Conservation (phyloP, 1,140 invertebrate species). For the Lerema accius region DNA sequence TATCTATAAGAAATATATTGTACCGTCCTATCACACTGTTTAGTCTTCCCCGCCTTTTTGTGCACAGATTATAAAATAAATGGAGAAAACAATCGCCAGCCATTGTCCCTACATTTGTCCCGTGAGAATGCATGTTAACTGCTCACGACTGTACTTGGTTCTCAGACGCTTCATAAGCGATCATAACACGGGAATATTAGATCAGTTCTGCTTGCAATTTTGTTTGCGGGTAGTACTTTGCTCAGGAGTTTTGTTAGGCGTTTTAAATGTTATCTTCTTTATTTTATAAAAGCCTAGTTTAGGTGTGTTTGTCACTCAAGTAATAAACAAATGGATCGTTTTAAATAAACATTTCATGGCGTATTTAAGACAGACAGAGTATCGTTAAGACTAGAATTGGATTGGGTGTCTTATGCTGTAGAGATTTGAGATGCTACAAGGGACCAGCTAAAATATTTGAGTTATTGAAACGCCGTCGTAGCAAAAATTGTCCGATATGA, state of each 20-base stretch:
- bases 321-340: too few relatives aligned
- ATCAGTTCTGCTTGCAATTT: background rate
- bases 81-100: slow-evolving; percentile 30
- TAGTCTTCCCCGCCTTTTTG: slow-evolving; percentile 26
- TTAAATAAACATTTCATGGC: too few relatives aligned
- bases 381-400: too few relatives aligned
- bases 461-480: too few relatives aligned
- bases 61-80: slow-evolving; percentile 29
- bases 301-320: too few relatives aligned
- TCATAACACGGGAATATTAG: background rate
- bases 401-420: too few relatives aligned
- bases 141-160: slow-evolving; percentile 16
- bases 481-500: too few relatives aligned
- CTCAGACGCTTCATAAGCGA: background rate
- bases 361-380: too few relatives aligned
- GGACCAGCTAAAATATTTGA: too few relatives aligned
- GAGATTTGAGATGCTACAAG: too few relatives aligned
- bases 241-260: too few relatives aligned
- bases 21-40: slow-evolving; percentile 28
- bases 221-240: background rate
- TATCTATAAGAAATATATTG: slow-evolving; percentile 34
- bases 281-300: background rate
- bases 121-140: slow-evolving; percentile 31
- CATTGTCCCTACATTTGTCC: slow-evolving; percentile 30
- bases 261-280: too few relatives aligned